phyloP scores from a whole-genome alignment of 2,113 vertebrate species.

The Lamprotornis superbus region DNA sequence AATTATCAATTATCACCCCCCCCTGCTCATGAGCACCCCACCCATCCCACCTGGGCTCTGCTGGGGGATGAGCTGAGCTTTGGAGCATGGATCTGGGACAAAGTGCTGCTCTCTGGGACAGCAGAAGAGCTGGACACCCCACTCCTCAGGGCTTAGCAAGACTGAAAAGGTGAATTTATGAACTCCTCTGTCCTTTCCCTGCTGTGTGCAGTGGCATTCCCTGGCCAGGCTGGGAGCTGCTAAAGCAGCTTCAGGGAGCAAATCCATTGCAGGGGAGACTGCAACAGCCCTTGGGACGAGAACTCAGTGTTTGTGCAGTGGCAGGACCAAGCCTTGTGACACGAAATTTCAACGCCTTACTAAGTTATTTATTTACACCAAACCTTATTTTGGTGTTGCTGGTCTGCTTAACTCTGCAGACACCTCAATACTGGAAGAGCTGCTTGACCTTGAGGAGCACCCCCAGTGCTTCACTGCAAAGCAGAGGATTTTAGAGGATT shows the following conservation, averaged over 20 bases:
- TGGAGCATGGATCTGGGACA: rapidly evolving
- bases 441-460: not conserved
- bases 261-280: not conserved
- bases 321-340: not conserved
- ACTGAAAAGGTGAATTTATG: not conserved
- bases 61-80: rapidly evolving
- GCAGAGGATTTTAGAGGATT: not conserved
- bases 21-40: rapidly evolving
- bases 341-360: not conserved
- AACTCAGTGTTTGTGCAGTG: not conserved
- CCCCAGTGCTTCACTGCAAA: not conserved
- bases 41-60: not conserved
- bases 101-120: not conserved
- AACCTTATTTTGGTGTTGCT: not conserved
- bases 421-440: not conserved
- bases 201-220: rapidly evolving
- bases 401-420: not conserved
- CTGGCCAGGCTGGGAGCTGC: not conserved
- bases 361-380: not conserved
- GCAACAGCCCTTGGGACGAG: not conserved
- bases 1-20: too few relatives aligned
- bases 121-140: rapidly evolving
- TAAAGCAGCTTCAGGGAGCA: not conserved
- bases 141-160: not conserved
- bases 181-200: not conserved